phyloP scores from a whole-genome alignment of 1,140 invertebrate genomes.

The Oreohelix idahoensis region DNA sequence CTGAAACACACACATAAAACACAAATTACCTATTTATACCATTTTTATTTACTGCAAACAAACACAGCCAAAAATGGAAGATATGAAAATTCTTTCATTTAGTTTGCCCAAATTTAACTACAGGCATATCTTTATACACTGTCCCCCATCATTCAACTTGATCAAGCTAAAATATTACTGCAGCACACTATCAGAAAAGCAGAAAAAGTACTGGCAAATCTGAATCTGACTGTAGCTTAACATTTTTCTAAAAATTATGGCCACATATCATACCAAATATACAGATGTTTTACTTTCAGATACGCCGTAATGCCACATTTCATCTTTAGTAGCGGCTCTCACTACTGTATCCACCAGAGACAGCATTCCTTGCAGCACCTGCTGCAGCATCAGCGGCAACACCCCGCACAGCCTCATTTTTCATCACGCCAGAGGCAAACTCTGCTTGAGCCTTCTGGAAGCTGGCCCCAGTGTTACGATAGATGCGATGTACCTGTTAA shows the following conservation, averaged over 20 bases:
- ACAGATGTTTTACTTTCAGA: not conserved
- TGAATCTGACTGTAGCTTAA: not conserved
- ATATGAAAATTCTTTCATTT: not conserved
- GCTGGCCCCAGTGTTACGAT: constrained; percentile 94
- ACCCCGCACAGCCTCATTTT: constrained; percentile 93
- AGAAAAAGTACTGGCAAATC: not conserved
- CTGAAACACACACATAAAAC: not conserved
- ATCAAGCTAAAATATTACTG: not conserved
- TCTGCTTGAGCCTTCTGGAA: constrained; percentile 97
- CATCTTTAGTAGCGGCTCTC: constrained; percentile 44
- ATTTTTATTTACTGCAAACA: not conserved
- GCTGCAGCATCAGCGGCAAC: constrained; percentile 79
- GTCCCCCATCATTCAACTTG: not conserved
- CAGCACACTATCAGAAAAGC: not conserved
- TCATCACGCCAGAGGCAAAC: constrained; percentile 93
- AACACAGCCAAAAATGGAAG: not conserved
- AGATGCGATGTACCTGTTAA: constrained; percentile 92
- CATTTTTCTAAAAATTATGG: not conserved
- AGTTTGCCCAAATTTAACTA: too few relatives aligned
- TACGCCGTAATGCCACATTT: not conserved
- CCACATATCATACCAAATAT: not conserved
- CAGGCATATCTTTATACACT: not conserved
- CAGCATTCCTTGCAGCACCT: constrained; percentile 70
- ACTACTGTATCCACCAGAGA: constrained; percentile 39
- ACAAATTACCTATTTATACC: not conserved